Evolutionary conservation across 2,797 vertebrate genomes (phyloP).

Genomic region (Acanthis flammea): DNA sequence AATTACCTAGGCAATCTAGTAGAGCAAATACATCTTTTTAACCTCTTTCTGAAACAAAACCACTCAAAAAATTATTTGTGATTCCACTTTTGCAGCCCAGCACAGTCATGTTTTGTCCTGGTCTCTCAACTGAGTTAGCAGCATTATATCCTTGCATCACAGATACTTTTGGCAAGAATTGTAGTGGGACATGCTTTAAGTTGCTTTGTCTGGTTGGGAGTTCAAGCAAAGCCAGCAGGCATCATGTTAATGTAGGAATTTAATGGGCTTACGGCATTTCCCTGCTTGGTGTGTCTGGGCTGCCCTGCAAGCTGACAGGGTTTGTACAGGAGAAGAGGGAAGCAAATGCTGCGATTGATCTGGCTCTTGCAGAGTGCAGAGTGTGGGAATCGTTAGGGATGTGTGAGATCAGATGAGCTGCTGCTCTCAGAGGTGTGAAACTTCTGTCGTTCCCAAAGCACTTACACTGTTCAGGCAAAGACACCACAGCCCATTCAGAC

Average conservation of each 20-base stretch:
- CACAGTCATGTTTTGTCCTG: not conserved
- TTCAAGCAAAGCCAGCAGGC: not conserved
- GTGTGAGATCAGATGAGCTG: not conserved
- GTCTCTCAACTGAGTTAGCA: not conserved
- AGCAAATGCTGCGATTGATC: not conserved
- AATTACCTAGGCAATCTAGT: not conserved
- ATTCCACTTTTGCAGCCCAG: not conserved
- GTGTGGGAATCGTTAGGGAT: not conserved
- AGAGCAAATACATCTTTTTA: not conserved
- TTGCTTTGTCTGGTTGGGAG: not conserved
- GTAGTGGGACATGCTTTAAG: not conserved
- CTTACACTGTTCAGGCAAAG: not conserved
- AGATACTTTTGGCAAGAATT: not conserved
- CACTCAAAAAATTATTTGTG: not conserved
- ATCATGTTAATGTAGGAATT: not conserved
- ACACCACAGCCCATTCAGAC: not conserved
- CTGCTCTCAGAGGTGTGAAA: not conserved
- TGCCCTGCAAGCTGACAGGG: not conserved
- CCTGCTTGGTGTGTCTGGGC: not conserved
- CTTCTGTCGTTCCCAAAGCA: not conserved
- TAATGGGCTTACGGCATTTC: not conserved
- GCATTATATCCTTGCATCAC: not conserved
- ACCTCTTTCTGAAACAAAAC: not conserved
- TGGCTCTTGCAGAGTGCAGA: not conserved
- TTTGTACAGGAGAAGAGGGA: not conserved